Conservation (phyloP, 2,113 vertebrate species). For the Bujurquina vittata region DNA sequence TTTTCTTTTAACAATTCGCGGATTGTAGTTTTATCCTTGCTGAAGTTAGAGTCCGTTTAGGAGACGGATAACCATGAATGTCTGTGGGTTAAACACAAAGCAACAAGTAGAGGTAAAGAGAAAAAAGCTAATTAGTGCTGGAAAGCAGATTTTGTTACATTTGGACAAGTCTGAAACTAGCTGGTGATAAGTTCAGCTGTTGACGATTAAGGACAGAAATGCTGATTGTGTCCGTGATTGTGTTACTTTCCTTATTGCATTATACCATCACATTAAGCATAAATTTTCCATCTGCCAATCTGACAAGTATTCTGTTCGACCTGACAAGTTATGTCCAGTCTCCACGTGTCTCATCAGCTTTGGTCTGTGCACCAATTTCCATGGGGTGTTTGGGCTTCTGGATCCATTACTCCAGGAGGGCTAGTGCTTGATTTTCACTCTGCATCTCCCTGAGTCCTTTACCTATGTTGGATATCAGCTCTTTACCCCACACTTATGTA, state of each 20-base stretch:
- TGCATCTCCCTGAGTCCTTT: background rate
- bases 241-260: background rate
- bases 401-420: background rate
- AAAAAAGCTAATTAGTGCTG: background rate
- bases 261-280: background rate
- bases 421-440: background rate
- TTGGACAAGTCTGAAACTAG: background rate
- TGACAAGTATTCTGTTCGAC: background rate
- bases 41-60: background rate
- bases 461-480: background rate
- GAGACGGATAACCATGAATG: background rate
- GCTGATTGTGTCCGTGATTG: background rate
- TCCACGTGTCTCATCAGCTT: background rate
- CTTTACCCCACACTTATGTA: background rate
- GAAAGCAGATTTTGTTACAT: background rate
- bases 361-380: background rate
- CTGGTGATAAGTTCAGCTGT: background rate
- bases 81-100: background rate
- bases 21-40: background rate
- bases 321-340: background rate
- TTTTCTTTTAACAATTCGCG: background rate
- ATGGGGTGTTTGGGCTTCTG: background rate
- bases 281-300: background rate
- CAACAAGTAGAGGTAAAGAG: background rate
- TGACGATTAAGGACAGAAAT: too few relatives aligned